These are phyloP conservation scores for Percina caprodes DNA, from an alignment of 2,113 vertebrate species.

Conservation along the genomic window DNA sequence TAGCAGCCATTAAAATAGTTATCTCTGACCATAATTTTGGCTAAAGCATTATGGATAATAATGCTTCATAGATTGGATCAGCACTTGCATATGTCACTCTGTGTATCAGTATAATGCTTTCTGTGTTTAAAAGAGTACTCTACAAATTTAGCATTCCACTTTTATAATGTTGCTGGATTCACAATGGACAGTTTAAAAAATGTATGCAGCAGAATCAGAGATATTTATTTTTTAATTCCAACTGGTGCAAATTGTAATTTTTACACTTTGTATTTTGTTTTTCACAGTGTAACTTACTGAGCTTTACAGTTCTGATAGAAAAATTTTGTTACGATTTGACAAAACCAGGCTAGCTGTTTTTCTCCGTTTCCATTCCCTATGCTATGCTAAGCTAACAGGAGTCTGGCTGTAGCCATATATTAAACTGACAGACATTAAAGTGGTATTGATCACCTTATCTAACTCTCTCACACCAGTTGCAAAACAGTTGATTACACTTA, in stretches of 20 bases:
- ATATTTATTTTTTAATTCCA: background rate
- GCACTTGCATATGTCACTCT: background rate
- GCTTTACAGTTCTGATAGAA: background rate
- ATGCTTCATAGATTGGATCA: background rate
- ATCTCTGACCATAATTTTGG: constrained; percentile 2
- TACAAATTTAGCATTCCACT: background rate
- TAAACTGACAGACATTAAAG: background rate
- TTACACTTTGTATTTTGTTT: background rate
- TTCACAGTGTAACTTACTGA: background rate
- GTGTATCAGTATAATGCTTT: background rate
- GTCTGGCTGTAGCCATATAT: background rate
- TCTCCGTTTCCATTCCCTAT: background rate
- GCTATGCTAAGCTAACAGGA: background rate
- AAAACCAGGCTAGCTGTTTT: background rate
- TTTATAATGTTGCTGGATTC: background rate
- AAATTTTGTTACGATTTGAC: background rate
- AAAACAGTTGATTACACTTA: constrained; percentile 1
- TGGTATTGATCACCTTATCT: background rate
- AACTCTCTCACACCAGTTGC: background rate
- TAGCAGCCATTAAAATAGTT: background rate
- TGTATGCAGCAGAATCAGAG: background rate
- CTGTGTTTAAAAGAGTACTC: background rate
- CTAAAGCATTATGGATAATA: background rate
- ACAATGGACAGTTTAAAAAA: background rate
- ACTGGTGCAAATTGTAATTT: background rate